Conservation (phyloP, 1,140 invertebrate species). For the Globodera rostochiensis region DNA sequence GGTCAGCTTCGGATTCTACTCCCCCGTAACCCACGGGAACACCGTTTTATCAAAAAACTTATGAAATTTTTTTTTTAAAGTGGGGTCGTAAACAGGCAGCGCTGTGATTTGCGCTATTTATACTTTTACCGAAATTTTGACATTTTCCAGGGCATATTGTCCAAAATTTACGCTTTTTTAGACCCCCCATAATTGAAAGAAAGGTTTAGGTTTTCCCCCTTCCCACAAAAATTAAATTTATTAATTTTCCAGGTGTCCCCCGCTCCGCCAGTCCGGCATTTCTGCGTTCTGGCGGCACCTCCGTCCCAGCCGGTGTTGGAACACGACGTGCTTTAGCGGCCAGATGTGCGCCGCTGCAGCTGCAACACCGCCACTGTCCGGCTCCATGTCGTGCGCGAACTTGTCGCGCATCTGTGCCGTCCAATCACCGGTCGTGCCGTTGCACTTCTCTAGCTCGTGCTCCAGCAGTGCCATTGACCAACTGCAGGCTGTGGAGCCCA, state of each 20-base stretch:
- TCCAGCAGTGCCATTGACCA: slow-evolving; percentile 20
- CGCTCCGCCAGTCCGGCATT: neutral
- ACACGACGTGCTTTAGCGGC: slow-evolving; percentile 8
- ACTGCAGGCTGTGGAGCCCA: slow-evolving; percentile 12
- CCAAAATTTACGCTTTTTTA: too few relatives aligned
- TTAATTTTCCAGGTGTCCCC: neutral
- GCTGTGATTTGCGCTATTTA: too few relatives aligned
- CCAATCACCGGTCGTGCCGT: neutral
- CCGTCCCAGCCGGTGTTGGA: slow-evolving; percentile 4
- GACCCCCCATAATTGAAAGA: too few relatives aligned
- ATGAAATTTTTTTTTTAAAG: too few relatives aligned
- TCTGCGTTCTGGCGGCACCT: neutral
- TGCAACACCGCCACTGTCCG: neutral
- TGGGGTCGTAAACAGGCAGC: too few relatives aligned
- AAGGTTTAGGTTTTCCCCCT: too few relatives aligned
- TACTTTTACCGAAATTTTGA: too few relatives aligned
- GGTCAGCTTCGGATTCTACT: too few relatives aligned
- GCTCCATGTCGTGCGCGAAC: slow-evolving; percentile 17
- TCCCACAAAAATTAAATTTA: too few relatives aligned
- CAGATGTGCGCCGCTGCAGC: neutral
- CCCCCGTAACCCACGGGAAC: too few relatives aligned
- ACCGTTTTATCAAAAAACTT: too few relatives aligned
- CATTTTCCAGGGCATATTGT: too few relatives aligned
- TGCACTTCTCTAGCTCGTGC: slow-evolving; percentile 9
- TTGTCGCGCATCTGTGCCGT: slow-evolving; percentile 5